Base-by-base conservation (phyloP, 2,113 vertebrate species). In the Cyanistes caeruleus region DNA sequence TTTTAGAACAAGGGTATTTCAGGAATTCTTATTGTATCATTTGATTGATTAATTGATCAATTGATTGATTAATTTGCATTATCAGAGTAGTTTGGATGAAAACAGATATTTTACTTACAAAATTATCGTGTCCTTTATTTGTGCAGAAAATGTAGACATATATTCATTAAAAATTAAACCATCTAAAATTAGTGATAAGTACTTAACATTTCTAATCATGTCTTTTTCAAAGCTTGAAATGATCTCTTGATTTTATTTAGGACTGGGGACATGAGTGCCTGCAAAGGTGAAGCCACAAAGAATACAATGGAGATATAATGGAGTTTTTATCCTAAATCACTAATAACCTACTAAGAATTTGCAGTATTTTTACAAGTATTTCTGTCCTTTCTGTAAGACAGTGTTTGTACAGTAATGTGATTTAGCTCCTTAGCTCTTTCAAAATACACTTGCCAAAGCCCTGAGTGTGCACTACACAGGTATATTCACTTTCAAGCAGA, bases 1-100 rank as follows among this genome's bases (percentile, higher is more conserved):
- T 59, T 92, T 78, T 25, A 76, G 62, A 89, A 69, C 12, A 93
- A 91, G 67, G 3, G 0, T 64, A 79, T 94, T 96, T 93, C 56
- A 82, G 92, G 72, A 96, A 95, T 95, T 94, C 46, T 93, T 72
- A 22, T 56, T 87, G 31, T 53, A 70, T 21, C 28, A 91, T 94
- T 84, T 82, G 60, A 31, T 93, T 2, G 37, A 39, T 39, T 39
- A 39, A 39, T 39, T 10, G 10, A 39, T 39, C 37, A 39, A 39
- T 84, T 82, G 60, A 30, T 92, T 2, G 2, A 87, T 73, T 92
- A 87, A 88, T 84, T 90, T 7, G 6, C 11, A 73, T 39, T 48
- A 55, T 44, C 31, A 78, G 7, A 55, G n/a, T 44, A 55, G 27
- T 81, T 95, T 90, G 33, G 33, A 63, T 21, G 33, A 53, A 86